Percentiles rank a stretch among this genome's conserved stretches.
Evolutionary conservation across 2,888 invertebrate genomes (phyloP).

Genomic region (Drosophila falleni): DNA sequence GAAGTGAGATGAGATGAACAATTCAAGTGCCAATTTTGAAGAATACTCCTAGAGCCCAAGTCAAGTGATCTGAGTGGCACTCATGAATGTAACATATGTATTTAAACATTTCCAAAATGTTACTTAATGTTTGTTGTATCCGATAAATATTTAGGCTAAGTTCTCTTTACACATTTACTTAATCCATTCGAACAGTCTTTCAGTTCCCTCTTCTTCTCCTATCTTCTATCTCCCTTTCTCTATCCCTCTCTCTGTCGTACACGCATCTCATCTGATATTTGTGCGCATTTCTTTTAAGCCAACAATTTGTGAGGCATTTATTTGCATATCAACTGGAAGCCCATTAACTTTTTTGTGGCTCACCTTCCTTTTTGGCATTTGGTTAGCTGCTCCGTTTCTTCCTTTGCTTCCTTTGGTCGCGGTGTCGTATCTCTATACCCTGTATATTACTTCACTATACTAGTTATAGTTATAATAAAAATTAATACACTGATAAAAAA

Average conservation of each 20-base stretch:
- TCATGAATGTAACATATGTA: background rate
- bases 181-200: background rate
- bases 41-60: background rate
- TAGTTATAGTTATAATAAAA: background rate
- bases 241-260: too few species aligned
- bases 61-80: slow-evolving; percentile 1
- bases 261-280: slow-evolving; percentile 12
- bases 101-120: too few species aligned
- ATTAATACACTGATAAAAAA: background rate
- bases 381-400: slow-evolving; percentile 24
- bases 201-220: background rate
- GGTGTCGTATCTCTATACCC: slow-evolving; percentile 8
- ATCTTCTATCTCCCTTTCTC: too few species aligned
- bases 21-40: background rate
- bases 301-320: slow-evolving; percentile 48
- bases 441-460: background rate
- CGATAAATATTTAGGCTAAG: background rate
- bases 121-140: background rate
- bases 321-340: slow-evolving; percentile 61
- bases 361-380: slow-evolving; percentile 22
- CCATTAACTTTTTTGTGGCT: slow-evolving; percentile 36
- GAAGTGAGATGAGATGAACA: background rate
- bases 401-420: slow-evolving; percentile 7
- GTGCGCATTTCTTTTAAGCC: slow-evolving; percentile 38
- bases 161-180: too few species aligned